phyloP scores from a whole-genome alignment of 2,797 vertebrate species.

The Thalassophryne amazonica region DNA sequence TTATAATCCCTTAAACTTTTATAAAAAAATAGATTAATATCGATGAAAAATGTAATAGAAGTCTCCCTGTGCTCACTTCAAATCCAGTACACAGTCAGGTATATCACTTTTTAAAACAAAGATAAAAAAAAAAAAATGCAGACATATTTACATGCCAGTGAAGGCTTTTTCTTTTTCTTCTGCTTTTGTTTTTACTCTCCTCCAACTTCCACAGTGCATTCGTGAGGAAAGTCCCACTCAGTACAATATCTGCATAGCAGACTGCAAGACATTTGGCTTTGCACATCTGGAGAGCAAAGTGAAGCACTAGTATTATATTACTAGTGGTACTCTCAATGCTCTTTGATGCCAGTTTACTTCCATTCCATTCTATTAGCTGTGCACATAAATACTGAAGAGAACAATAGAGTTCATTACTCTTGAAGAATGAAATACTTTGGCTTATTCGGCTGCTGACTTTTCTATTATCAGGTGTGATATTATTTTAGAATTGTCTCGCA shows the following conservation, averaged over 20 bases:
- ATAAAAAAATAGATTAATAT: slow-evolving; percentile 2
- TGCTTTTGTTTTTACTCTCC: background rate
- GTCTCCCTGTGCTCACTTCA: slow-evolving; percentile 17
- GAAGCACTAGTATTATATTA: too few relatives aligned
- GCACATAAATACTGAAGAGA: background rate
- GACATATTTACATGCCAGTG: slow-evolving; percentile 74
- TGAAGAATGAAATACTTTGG: background rate
- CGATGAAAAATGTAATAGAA: too few relatives aligned
- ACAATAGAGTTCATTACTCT: background rate
- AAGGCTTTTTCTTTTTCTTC: slow-evolving; percentile 19
- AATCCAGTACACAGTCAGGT: slow-evolving; percentile 29
- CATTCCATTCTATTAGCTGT: background rate
- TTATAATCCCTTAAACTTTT: slow-evolving; percentile 21
- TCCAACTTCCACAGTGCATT: slow-evolving; percentile 2
- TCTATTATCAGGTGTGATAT: too few relatives aligned
- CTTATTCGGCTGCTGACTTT: background rate
- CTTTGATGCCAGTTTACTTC: background rate
- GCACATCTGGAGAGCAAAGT: too few relatives aligned
- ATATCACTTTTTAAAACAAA: slow-evolving; percentile 52
- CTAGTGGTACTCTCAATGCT: too few relatives aligned
- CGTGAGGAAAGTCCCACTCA: too few relatives aligned
- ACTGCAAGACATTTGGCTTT: too few relatives aligned
- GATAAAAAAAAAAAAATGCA: slow-evolving; percentile 62
- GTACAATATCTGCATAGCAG: too few relatives aligned
- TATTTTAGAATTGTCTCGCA: too few relatives aligned